A percentile compares a stretch with the other conserved stretches of the same genome.
Evolutionary conservation across 1,140 invertebrate species (phyloP).

Genomic region (Probaryconus sp.): DNA sequence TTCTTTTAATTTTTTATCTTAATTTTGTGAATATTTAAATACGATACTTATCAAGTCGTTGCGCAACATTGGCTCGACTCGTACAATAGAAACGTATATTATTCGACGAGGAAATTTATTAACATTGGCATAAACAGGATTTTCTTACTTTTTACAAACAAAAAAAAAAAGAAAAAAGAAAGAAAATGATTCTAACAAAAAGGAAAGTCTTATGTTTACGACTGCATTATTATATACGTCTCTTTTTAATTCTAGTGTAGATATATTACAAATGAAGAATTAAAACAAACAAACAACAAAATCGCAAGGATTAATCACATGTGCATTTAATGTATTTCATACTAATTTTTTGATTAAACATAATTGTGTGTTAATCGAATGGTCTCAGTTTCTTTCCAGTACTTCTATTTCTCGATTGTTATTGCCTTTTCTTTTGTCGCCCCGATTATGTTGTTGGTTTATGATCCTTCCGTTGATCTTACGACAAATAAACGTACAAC

Average conservation of each 20-base stretch:
- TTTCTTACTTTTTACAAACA: slow-evolving; percentile 5
- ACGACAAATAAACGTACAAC: no score
- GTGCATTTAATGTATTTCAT: slow-evolving; percentile 79
- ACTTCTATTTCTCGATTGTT: slow-evolving; percentile 10
- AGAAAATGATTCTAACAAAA: slow-evolving; percentile 68
- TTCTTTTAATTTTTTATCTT: slow-evolving; percentile 10
- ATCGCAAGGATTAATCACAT: slow-evolving; percentile 76
- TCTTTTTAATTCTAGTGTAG: slow-evolving; percentile 72
- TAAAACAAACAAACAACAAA: slow-evolving; percentile 63
- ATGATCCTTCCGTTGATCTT: no score
- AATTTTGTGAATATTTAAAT: slow-evolving; percentile 32
- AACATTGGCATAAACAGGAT: slow-evolving; percentile 16
- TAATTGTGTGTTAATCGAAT: slow-evolving; percentile 76
- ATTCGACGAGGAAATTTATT: slow-evolving; percentile 38
- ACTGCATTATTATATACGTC: slow-evolving; percentile 66
- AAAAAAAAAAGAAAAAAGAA: slow-evolving; percentile 39
- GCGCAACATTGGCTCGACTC: slow-evolving; percentile 64
- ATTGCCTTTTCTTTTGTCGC: neutral
- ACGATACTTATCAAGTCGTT: slow-evolving; percentile 53
- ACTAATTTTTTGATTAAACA: slow-evolving; percentile 79
- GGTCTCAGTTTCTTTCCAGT: slow-evolving; percentile 68
- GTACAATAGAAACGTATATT: slow-evolving; percentile 63
- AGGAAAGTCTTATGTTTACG: slow-evolving; percentile 42
- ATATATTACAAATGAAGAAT: slow-evolving; percentile 68
- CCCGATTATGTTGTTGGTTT: no score